These are phyloP conservation scores for Temnothorax ravouxi DNA, from an alignment of 2,888 invertebrate genomes.

Conservation along the genomic window DNA sequence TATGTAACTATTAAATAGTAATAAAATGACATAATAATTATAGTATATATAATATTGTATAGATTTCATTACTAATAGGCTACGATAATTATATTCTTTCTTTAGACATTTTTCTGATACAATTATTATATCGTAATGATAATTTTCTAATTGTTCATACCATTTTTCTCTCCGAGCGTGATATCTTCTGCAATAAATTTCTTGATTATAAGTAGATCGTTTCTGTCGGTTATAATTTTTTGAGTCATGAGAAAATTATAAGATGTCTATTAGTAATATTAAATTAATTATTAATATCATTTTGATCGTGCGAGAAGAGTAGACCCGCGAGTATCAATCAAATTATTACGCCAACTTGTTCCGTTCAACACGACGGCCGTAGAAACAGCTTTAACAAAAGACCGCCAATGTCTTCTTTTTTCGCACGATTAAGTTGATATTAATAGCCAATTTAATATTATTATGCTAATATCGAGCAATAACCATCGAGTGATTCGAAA, in stretches of 20 bases:
- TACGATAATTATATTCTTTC: background rate
- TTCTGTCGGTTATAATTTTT: background rate
- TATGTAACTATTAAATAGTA: background rate
- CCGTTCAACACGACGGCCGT: constrained; percentile 61
- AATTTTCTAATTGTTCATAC: background rate
- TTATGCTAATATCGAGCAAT: background rate
- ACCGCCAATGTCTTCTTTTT: background rate
- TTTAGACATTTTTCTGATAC: background rate
- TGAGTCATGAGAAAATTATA: background rate
- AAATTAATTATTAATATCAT: constrained; percentile 11
- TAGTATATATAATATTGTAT: background rate
- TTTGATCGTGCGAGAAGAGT: background rate
- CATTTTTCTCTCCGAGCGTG: background rate
- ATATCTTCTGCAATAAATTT: background rate
- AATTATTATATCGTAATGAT: background rate
- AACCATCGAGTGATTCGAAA: background rate
- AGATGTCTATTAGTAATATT: background rate
- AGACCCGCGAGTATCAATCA: constrained; percentile 67
- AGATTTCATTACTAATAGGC: background rate
- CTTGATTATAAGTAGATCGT: background rate
- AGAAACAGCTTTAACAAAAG: constrained; percentile 20
- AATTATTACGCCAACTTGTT: constrained; percentile 72
- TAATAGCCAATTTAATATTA: constrained; percentile 15
- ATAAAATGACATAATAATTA: background rate
- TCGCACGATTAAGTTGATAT: background rate